Evolutionary conservation across 2,888 invertebrate species (phyloP).

Genomic region (Drosophila demipolita): DNA sequence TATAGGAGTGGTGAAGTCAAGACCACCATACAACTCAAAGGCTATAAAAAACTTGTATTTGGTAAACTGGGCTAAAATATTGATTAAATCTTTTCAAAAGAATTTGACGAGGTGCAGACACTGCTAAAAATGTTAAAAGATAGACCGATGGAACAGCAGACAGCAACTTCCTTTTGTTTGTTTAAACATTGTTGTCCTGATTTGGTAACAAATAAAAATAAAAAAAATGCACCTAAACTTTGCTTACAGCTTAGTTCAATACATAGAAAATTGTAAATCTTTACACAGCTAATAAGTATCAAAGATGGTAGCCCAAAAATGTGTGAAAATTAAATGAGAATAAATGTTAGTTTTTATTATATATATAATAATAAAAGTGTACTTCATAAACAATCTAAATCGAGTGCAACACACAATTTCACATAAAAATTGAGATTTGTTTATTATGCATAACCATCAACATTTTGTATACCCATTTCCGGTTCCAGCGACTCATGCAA

Average conservation of each 20-base stretch:
- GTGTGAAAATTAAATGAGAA: background rate
- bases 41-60: constrained; percentile 22
- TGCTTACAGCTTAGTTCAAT: background rate
- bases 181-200: background rate
- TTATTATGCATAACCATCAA: constrained; percentile 13
- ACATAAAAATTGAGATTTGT: background rate
- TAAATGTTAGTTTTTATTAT: background rate
- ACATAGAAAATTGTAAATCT: background rate
- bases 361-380: too few species aligned
- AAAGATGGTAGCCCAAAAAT: background rate
- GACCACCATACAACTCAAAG: constrained; percentile 8
- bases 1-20: constrained; percentile 17
- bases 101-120: background rate
- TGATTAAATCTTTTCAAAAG: constrained; percentile 19
- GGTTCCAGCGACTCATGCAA: constrained; percentile 14
- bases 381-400: background rate
- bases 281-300: background rate
- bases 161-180: background rate
- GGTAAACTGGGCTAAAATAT: constrained; percentile 7
- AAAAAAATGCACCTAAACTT: background rate
- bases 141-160: background rate
- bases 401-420: background rate
- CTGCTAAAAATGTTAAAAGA: constrained; percentile 1
- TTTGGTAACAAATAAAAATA: background rate
- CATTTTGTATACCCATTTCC: constrained; percentile 19